phyloP scores from a whole-genome alignment of 2,797 vertebrate genomes.

The Sebastes hubbsi region DNA sequence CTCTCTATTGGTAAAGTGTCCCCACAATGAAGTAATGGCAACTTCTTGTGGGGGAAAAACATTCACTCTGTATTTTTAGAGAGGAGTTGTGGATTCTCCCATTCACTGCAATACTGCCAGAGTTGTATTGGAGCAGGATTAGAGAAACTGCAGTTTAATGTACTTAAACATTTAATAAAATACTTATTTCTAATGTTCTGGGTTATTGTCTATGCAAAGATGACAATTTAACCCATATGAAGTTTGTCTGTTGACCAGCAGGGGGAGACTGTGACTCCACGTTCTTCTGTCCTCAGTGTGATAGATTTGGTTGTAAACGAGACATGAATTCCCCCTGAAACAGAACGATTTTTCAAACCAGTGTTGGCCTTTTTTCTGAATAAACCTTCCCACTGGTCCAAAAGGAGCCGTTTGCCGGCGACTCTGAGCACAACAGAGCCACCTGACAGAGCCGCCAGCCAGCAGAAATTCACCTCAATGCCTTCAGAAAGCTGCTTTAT shows the following conservation, averaged over 20 bases:
- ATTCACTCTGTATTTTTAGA: background rate
- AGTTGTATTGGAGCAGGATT: background rate
- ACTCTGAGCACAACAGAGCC: slow-evolving; percentile 66
- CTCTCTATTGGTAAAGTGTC: no score
- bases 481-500: slow-evolving; percentile 74
- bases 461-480: slow-evolving; percentile 68
- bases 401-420: slow-evolving; percentile 61
- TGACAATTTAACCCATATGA: background rate
- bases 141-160: background rate
- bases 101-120: background rate
- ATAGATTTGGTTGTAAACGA: slow-evolving; percentile 30
- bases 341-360: slow-evolving; percentile 52
- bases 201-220: background rate
- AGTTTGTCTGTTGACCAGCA: slow-evolving; percentile 14
- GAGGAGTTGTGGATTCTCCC: background rate
- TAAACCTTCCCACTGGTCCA: slow-evolving; percentile 49
- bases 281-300: background rate
- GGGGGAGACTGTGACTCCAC: slow-evolving; percentile 1
- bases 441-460: slow-evolving; percentile 66
- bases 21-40: background rate
- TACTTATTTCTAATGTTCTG: background rate
- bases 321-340: slow-evolving; percentile 13
- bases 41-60: background rate
- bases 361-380: slow-evolving; percentile 56
- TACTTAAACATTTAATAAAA: background rate